Evolutionary conservation across 2,888 invertebrate species (phyloP).

Genomic region (Baccha elongata): DNA sequence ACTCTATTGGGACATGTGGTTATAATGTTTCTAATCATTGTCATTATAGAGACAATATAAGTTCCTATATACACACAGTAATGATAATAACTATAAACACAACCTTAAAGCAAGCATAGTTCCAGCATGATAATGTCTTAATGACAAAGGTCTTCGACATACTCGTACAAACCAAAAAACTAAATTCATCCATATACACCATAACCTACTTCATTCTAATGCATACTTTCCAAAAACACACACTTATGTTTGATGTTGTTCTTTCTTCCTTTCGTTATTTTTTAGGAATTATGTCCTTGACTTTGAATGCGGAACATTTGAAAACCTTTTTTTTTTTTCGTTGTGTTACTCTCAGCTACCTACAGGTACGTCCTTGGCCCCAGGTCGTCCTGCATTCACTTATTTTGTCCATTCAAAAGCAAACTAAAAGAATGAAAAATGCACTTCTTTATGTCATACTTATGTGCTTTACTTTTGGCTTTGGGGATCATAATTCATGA

Average conservation of each 20-base stretch:
- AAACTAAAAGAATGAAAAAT: constrained; percentile 48
- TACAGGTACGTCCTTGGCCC: constrained; percentile 62
- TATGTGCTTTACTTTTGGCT: background rate
- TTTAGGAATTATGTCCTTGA: constrained; percentile 43
- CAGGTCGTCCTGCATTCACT: constrained; percentile 56
- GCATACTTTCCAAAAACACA: too few species aligned
- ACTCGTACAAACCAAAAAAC: too few species aligned
- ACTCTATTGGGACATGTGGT: too few species aligned
- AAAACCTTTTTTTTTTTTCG: constrained; percentile 37
- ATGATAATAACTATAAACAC: too few species aligned
- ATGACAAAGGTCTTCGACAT: too few species aligned
- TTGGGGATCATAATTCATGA: constrained; percentile 38
- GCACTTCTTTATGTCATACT: constrained; percentile 48
- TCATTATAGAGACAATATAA: too few species aligned
- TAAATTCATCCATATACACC: too few species aligned
- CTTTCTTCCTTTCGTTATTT: background rate
- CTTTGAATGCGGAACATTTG: constrained; percentile 49
- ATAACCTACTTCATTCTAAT: too few species aligned
- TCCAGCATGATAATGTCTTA: too few species aligned
- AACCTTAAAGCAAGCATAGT: too few species aligned
- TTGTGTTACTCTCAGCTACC: constrained; percentile 1
- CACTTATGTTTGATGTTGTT: background rate
- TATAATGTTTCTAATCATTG: too few species aligned
- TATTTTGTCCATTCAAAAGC: constrained; percentile 43
- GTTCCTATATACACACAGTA: too few species aligned